These are phyloP conservation scores for Sparidentex hasta DNA, from an alignment of 2,797 vertebrate species.

Conservation along the genomic window DNA sequence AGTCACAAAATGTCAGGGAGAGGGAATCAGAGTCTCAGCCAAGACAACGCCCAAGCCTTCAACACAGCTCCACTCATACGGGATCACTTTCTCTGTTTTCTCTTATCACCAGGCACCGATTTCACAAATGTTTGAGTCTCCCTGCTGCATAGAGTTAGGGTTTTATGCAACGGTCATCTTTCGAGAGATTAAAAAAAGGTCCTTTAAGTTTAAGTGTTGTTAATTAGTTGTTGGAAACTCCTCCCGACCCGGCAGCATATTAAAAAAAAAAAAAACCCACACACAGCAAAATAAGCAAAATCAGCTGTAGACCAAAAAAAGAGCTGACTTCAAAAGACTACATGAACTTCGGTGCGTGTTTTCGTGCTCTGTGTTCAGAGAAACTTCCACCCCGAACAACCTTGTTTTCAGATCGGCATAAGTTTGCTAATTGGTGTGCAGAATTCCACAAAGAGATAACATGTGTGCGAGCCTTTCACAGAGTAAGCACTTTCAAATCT, in stretches of 20 bases:
- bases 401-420: slow-evolving; percentile 3
- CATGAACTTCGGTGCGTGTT: neutral
- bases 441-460: slow-evolving; percentile 24
- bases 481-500: slow-evolving; percentile 19
- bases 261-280: neutral
- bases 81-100: too few species aligned
- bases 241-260: neutral
- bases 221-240: neutral
- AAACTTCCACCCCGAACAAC: neutral
- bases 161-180: too few species aligned
- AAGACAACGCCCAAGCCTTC: neutral
- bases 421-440: slow-evolving; percentile 28
- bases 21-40: neutral
- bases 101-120: too few species aligned
- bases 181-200: too few species aligned
- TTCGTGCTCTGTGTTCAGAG: neutral
- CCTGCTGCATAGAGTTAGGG: too few species aligned
- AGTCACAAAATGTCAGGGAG: slow-evolving; percentile 7
- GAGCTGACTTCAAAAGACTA: neutral
- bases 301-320: slow-evolving; percentile 1
- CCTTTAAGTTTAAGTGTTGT: too few species aligned
- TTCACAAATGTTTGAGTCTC: too few species aligned
- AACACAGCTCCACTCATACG: neutral
- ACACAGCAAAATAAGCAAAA: neutral
- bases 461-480: slow-evolving; percentile 6